phyloP scores from a whole-genome alignment of 2,888 invertebrate species.

The Oeneis ivallda region DNA sequence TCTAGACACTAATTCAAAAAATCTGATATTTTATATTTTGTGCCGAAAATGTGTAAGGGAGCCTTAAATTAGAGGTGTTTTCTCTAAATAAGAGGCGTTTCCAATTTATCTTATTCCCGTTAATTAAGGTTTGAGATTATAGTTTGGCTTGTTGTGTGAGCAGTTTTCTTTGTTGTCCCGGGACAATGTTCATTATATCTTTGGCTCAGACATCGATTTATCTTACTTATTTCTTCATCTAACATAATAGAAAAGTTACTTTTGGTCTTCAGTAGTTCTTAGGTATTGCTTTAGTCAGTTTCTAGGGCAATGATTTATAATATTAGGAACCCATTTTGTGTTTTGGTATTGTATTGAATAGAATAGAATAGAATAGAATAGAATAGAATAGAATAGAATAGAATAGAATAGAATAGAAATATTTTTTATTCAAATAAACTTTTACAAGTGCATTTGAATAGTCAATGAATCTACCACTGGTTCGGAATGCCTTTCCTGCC shows the following conservation, averaged over 20 bases:
- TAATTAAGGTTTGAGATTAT: conserved; percentile 45
- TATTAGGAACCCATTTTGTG: neutral
- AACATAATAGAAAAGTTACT: conserved; percentile 32
- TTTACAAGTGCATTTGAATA: no score
- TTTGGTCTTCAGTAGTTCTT: conserved; percentile 6
- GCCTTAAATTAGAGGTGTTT: neutral
- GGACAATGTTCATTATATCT: conserved; percentile 42
- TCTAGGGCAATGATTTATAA: neutral
- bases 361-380: no score
- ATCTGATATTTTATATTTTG: neutral
- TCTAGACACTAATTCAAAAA: no score
- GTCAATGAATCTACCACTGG: no score
- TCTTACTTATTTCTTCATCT: conserved; percentile 46
- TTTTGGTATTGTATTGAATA: neutral
- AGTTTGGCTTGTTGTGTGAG: conserved; percentile 42
- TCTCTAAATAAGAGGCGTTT: neutral
- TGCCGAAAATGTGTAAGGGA: neutral
- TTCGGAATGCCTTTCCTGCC: no score
- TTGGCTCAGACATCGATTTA: conserved; percentile 46
- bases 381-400: no score
- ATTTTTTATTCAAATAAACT: no score
- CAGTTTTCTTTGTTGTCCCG: conserved; percentile 45
- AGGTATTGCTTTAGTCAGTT: neutral
- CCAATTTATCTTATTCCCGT: conserved; percentile 45
- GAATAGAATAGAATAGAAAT: no score